Evolutionary conservation across 2,113 vertebrate genomes (phyloP).

Genomic region (Emydocephalus ijimae): DNA sequence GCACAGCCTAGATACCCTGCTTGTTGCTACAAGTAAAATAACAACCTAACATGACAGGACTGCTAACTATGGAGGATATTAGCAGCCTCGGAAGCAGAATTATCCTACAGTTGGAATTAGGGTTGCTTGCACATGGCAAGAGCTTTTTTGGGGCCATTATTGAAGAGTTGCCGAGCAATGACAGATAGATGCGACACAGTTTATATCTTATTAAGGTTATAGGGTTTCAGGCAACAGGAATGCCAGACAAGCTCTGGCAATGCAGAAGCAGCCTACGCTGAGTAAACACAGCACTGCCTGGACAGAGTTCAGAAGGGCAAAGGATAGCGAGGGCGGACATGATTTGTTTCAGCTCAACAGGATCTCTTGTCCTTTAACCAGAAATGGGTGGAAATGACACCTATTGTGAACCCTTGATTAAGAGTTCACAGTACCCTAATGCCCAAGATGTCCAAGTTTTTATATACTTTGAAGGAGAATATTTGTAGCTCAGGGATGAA

Average conservation of each 20-base stretch:
- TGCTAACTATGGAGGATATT: conserved; percentile 2
- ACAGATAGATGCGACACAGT: conserved; percentile 52
- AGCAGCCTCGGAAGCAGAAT: conserved; percentile 44
- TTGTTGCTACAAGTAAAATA: background rate
- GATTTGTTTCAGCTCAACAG: background rate
- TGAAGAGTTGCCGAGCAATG: conserved; percentile 51
- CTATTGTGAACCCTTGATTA: background rate
- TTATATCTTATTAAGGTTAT: conserved; percentile 65
- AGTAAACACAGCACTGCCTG: background rate
- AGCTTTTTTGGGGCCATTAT: conserved; percentile 58
- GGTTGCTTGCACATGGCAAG: background rate
- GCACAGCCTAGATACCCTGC: background rate
- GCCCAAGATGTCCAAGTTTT: background rate
- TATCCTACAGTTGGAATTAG: conserved; percentile 65
- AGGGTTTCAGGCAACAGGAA: conserved; percentile 60
- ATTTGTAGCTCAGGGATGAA: too few species aligned
- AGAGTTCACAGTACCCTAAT: background rate
- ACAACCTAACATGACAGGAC: background rate
- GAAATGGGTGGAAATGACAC: background rate
- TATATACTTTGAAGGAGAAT: background rate
- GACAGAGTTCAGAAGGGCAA: background rate
- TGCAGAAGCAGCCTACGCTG: background rate
- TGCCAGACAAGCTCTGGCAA: conserved; percentile 50
- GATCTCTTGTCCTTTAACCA: background rate
- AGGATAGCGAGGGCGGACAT: background rate